These are phyloP conservation scores for Paedocypris micromegethes DNA, from an alignment of 2,797 vertebrate genomes.

Conservation along the genomic window DNA sequence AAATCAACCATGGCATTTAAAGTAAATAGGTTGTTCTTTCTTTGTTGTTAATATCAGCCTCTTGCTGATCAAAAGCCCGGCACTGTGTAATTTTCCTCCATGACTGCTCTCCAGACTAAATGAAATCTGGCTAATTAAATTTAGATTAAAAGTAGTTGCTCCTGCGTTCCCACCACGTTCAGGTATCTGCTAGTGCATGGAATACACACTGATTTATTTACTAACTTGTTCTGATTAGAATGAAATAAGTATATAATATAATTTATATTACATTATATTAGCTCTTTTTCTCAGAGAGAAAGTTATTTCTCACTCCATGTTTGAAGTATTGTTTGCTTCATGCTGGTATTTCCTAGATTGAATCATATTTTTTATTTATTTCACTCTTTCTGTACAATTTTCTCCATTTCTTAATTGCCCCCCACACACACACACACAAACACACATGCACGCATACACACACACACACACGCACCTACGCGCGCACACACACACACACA, in stretches of 20 bases:
- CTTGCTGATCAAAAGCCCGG: constrained; percentile 40
- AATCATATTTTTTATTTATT: not conserved
- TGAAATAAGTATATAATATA: not conserved
- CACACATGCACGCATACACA: no score
- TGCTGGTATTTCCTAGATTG: constrained; percentile 14
- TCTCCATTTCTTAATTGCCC: no score
- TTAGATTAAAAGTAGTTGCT: constrained; percentile 44
- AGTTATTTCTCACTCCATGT: constrained; percentile 13
- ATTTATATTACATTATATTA: constrained; percentile 20
- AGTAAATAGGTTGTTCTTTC: constrained; percentile 31
- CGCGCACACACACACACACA: no score
- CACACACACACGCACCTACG: no score
- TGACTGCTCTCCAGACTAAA: constrained; percentile 39
- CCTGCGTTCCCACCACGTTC: constrained; percentile 14
- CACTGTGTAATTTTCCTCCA: constrained; percentile 36
- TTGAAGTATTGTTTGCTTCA: constrained; percentile 16
- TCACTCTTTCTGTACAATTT: no score
- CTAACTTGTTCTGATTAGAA: no score
- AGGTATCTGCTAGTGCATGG: constrained; percentile 28
- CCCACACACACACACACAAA: no score
- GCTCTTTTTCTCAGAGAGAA: constrained; percentile 18
- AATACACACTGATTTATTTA: no score
- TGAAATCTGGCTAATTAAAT: constrained; percentile 46
- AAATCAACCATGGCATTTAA: constrained; percentile 23
- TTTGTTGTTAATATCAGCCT: constrained; percentile 45